Base-by-base conservation (phyloP, 2,113 vertebrate genomes). In the Ariopsis seemanni region DNA sequence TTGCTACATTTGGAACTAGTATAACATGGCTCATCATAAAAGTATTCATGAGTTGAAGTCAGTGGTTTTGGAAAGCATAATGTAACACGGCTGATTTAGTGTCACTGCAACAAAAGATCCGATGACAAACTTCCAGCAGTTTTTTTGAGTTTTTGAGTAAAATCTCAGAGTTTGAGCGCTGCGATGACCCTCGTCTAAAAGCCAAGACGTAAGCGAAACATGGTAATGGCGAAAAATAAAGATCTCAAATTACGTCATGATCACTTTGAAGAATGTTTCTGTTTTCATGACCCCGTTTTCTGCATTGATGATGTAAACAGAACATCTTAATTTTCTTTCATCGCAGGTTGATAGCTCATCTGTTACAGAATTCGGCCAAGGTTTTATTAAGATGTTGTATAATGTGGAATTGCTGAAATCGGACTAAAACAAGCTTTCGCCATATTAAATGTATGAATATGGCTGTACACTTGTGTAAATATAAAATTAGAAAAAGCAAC, bases 401-500 rank as follows among this genome's bases (percentile, higher is more conserved):
- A 52, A 12, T 1, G 12, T n/a, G 12, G 17, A 27, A 58, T 1
- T 20, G 27, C 27, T 30, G 7, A 58, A 30, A 18, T 80, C 0
- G 1, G 17, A 80, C 12, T 53, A 53, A 53, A 78, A 25, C 72
- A 22, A 42, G 12, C 52, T 79, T 57, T 17, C 17, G 52, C 15
- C 2, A 34, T 25, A 48, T 11, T 12, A 1, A 75, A 52, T 15
- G 75, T 7, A 79, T 55, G 52, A 27, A 27, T 42, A 42, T 42
- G 42, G 42, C 27, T 55, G 27, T 34, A 30, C 78, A 34, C 58
- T 30, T 80, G 78, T 34, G 78, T 58, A 57, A 58, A 58, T 9
- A 17, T 71, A 69, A 30, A 84, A 27, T 55, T 77, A 50, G 75
- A 67, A 77, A 77, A 53, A n/a, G 74, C 74, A 77, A 77, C 74